phyloP scores from a whole-genome alignment of 1,140 invertebrate species.

The Manduca sexta region DNA sequence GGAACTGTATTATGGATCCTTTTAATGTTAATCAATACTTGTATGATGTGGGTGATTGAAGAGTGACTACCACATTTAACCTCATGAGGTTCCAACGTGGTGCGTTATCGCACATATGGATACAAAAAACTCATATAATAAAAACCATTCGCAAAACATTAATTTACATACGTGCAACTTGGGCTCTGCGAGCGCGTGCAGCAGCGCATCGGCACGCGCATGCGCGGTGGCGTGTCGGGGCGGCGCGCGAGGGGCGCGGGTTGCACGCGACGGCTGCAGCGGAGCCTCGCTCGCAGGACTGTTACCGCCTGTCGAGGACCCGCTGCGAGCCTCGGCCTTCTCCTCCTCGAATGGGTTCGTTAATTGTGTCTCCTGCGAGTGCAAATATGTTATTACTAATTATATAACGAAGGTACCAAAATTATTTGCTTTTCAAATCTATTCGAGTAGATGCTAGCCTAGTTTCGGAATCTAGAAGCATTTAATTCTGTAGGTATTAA shows the following conservation, averaged over 20 bases:
- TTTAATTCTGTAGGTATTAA: no score
- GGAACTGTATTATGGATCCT: no score
- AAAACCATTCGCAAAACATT: neutral
- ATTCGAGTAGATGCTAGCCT: no score
- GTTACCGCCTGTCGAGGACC: constrained; percentile 87
- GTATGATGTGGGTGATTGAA: no score
- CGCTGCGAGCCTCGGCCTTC: constrained; percentile 91
- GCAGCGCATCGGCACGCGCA: constrained; percentile 41
- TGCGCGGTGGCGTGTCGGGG: constrained; percentile 60
- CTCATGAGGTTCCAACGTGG: no score
- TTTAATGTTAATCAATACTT: no score
- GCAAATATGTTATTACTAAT: neutral
- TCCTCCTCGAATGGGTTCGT: constrained; percentile 95
- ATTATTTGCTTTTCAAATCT: no score
- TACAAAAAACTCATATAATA: no score
- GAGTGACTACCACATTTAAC: no score
- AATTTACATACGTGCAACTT: constrained; percentile 71
- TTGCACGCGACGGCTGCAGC: constrained; percentile 75
- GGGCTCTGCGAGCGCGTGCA: constrained; percentile 83
- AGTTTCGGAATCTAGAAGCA: no score
- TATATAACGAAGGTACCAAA: no score
- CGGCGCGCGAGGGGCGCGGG: constrained; percentile 32
- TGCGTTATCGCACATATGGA: no score
- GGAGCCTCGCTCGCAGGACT: constrained; percentile 82
- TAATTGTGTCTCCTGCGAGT: constrained; percentile 78